Evolutionary conservation across 2,888 invertebrate genomes (phyloP), one percentile per base, ranked within the genome.

Genomic region (Caenorhabditis wallacei): DNA sequence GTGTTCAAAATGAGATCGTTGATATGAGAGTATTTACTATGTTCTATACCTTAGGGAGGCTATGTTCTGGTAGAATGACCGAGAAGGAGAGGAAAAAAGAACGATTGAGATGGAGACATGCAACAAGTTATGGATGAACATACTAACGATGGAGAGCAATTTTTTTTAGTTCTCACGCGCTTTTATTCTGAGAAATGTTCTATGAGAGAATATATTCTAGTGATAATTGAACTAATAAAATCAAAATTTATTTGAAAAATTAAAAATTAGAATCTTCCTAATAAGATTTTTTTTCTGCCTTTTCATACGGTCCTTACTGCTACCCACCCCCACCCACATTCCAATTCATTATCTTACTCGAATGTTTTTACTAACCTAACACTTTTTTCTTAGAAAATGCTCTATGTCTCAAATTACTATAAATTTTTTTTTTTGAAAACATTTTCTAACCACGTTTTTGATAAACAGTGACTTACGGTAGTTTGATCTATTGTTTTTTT

Each of bases 1-100:
- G 56, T 71, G 59, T 71, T 61, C 61, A 61, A 61, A 53, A 30
- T 51, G 71, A 53, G 54, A 56, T 56, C 37, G 66, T 66, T 46
- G 46, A 66, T 53, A 75, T 66, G 75, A 46, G 61, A 46, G 22
- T 30, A 35, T 35, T 16, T 20, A 24, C 43, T 46, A 24, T 40
- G n/a, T n/a, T 35, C 24, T 66, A 48, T 66, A 57, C 56, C 64
- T 74, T n/a, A n/a, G n/a, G n/a, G n/a, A n/a, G n/a, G n/a, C n/a
- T n/a, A n/a, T n/a, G n/a, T n/a, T n/a, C n/a, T n/a, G n/a, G n/a
- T n/a, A n/a, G n/a, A n/a, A n/a, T n/a, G n/a, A n/a, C n/a, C n/a
- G n/a, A n/a, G n/a, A n/a, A n/a, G n/a, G n/a, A n/a, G n/a, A n/a
- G n/a, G n/a, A n/a, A n/a, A n/a, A n/a, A n/a, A n/a, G n/a, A n/a